Base-by-base conservation (phyloP, 2,113 vertebrate species). In the Cynocephalus volans region DNA sequence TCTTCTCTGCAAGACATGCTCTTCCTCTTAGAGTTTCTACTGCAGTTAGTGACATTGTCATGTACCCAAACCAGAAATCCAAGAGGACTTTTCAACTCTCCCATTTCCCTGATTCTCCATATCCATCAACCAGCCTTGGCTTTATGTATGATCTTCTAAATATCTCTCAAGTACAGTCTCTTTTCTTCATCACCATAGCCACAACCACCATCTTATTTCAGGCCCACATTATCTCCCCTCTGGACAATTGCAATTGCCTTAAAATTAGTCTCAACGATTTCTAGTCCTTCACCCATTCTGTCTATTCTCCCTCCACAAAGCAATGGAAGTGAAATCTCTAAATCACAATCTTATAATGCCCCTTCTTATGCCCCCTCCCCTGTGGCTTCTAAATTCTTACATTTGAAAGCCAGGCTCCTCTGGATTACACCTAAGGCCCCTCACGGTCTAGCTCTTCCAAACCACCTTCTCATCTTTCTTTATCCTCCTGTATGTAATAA, bases 171-270 rank as follows among this genome's bases (percentile, higher is more conserved):
- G 31, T 58, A 80, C 15, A 65, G 60, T 87, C 24, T 92, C 17
- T 72, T 31, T 91, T 64, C 23, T 65, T 36, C 33, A 75, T 56
- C 24, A 85, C 31, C 45, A 85, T 28, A 62, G n/a, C 56, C 50
- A 67, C n/a, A 88, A 41, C 18, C 12, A 86, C 36, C 77, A n/a
- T 9, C n/a, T 73, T 62, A 93, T 72, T 96, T 81, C n/a, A 89
- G 50, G 50, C 11, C 12, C 52, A 72, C 7, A 67, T 26, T 26
- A 48, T 77, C n/a, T 87, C 50, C 75, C 19, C 26, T 92, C 19
- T 48, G 60, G 48, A 67, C 18, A 85, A 65, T 2, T 65, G 48
- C 45, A 89, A n/a, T 65, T 48, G 9, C n/a, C 48, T 76, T 52
- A 13, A 65, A 80, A 54, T 41, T 72, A 72, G 28, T 52, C 62